Evolutionary conservation across 2,888 invertebrate species (phyloP).

Genomic region (Papilio gigon): DNA sequence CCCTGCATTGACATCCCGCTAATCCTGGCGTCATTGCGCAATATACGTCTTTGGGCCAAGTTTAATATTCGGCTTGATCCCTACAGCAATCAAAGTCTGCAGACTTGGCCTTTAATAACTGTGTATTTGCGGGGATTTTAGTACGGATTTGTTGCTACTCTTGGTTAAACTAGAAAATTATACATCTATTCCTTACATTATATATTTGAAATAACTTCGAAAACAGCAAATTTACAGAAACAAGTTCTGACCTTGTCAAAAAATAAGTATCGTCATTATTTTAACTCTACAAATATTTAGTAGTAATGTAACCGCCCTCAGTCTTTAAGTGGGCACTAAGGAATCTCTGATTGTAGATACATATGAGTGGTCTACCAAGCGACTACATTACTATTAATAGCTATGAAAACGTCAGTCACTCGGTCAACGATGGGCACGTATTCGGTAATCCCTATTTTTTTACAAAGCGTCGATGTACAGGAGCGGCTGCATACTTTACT

Average conservation of each 20-base stretch:
- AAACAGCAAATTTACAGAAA: no score
- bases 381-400: constrained; percentile 9
- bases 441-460: neutral
- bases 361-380: no score
- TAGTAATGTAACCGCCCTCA: no score
- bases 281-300: no score
- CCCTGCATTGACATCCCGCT: constrained; percentile 62
- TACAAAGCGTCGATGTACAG: neutral
- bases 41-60: constrained; percentile 72
- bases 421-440: neutral
- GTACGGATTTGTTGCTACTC: constrained; percentile 41
- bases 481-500: constrained; percentile 1
- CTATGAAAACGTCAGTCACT: neutral
- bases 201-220: no score
- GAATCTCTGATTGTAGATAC: no score
- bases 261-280: no score
- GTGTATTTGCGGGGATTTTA: constrained; percentile 53
- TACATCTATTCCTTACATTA: no score
- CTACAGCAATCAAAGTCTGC: constrained; percentile 50
- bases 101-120: constrained; percentile 65
- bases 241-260: no score
- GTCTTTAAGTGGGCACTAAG: no score
- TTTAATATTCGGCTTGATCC: constrained; percentile 75
- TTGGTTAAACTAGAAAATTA: constrained; percentile 6
- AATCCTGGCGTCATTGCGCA: constrained; percentile 64